Evolutionary conservation across 2,888 invertebrate species (phyloP).

Genomic region (Cistogaster globosa): DNA sequence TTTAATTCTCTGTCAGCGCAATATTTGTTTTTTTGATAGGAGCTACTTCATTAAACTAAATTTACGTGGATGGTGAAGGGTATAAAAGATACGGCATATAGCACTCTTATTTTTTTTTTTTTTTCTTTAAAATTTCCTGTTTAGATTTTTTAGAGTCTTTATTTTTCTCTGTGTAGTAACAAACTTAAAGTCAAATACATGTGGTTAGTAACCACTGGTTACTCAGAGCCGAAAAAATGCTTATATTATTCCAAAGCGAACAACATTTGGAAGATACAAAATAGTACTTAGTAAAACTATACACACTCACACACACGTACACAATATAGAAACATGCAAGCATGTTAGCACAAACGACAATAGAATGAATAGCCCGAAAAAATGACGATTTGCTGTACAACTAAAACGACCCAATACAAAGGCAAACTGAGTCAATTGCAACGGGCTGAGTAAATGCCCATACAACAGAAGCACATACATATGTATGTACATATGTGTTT

Average conservation of each 20-base stretch:
- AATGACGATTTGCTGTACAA: constrained; percentile 23
- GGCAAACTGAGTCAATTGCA: constrained; percentile 56
- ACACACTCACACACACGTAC: background rate
- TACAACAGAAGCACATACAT: background rate
- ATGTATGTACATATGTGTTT: no score
- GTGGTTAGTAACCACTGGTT: no score
- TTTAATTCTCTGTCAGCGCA: no score
- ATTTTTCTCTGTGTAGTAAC: constrained; percentile 18
- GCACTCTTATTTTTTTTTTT: no score
- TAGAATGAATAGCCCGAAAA: constrained; percentile 24
- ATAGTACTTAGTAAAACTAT: constrained; percentile 1
- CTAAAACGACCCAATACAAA: constrained; percentile 41
- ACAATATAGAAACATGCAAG: background rate
- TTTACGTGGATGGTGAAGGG: no score
- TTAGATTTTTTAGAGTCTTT: no score
- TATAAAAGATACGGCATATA: no score
- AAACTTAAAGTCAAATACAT: constrained; percentile 40
- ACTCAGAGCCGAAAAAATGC: constrained; percentile 12
- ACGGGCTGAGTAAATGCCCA: constrained; percentile 48
- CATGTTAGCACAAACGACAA: background rate
- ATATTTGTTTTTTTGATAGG: no score
- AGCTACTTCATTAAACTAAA: no score
- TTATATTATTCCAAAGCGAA: constrained; percentile 6
- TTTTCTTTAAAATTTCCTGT: no score
- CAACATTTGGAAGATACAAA: background rate